A percentile compares a stretch with the other conserved stretches of the same genome.
Conservation (phyloP, 2,797 vertebrate species). For the Gymnothorax javanicus region DNA sequence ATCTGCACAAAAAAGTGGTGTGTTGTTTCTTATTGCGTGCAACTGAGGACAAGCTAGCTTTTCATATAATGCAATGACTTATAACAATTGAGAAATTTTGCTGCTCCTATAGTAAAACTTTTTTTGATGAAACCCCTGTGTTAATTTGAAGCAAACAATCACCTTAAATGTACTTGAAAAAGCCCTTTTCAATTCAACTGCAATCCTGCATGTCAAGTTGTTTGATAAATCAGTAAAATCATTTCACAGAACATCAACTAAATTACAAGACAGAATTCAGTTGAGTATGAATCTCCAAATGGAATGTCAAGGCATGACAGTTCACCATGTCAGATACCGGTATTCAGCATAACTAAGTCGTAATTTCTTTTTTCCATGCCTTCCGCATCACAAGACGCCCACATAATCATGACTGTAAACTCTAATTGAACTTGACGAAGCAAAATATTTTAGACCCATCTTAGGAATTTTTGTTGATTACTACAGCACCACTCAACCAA, state of each 20-base stretch:
- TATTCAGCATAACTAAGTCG: neutral
- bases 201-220: neutral
- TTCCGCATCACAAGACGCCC: neutral
- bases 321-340: neutral
- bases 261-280: neutral
- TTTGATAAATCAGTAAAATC: neutral
- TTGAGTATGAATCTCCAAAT: neutral
- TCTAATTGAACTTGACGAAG: no score
- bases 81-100: neutral
- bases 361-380: neutral
- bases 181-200: neutral
- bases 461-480: neutral
- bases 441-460: neutral
- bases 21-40: neutral
- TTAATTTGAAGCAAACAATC: neutral
- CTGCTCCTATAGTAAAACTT: neutral
- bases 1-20: constrained; percentile 70
- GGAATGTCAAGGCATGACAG: neutral
- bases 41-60: neutral
- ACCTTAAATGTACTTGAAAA: neutral
- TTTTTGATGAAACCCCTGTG: neutral
- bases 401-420: neutral
- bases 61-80: neutral
- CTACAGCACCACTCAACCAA: no score
- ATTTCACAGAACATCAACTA: neutral